These are phyloP conservation scores for Hozukius guyotensis DNA, from an alignment of 2,797 vertebrate genomes.

Conservation along the genomic window DNA sequence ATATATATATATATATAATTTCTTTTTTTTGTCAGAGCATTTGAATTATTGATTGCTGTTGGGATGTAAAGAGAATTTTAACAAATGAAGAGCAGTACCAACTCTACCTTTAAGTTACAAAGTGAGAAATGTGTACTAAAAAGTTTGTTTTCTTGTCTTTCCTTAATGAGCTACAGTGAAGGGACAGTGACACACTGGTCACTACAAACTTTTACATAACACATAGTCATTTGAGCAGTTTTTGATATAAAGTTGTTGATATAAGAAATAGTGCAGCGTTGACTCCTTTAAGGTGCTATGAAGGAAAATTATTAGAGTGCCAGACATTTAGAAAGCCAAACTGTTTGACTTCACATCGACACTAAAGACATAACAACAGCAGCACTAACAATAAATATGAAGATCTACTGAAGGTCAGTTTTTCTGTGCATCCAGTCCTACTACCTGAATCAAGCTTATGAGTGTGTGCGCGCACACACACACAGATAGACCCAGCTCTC, in stretches of 20 bases:
- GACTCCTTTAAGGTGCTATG: background rate
- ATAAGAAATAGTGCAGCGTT: background rate
- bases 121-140: no score
- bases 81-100: no score
- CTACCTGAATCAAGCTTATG: background rate
- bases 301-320: background rate
- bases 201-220: background rate
- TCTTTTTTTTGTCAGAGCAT: no score
- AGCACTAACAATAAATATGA: constrained; percentile 6
- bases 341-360: constrained; percentile 1
- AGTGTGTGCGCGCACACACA: background rate
- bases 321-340: background rate
- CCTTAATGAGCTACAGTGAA: background rate
- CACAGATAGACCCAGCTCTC: constrained; percentile 4
- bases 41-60: no score
- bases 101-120: no score
- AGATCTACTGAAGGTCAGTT: constrained; percentile 1
- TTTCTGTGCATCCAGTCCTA: background rate
- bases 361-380: background rate
- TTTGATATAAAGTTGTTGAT: background rate
- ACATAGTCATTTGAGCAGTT: background rate
- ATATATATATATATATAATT: no score
- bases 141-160: background rate
- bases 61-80: no score
- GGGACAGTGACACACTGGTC: background rate